phyloP scores from a whole-genome alignment of 2,113 vertebrate species.

The Megaceryle torquata region DNA sequence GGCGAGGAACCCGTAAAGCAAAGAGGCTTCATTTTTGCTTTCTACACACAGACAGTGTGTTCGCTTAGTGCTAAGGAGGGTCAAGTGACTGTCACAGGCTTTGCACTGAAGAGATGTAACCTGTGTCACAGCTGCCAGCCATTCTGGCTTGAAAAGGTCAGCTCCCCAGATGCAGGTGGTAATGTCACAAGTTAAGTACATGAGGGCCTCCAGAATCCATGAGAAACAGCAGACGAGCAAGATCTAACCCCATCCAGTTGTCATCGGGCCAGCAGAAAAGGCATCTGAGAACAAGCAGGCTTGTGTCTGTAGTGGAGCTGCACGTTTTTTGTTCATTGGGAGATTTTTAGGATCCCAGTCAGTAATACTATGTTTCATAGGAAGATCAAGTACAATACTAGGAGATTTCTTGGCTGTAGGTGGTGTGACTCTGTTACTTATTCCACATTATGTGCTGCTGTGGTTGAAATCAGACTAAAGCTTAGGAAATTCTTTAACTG shows the following conservation, averaged over 20 bases:
- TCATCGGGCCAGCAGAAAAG: not conserved
- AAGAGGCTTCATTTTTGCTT: not conserved
- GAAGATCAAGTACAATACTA: accelerated
- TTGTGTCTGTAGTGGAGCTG: not conserved
- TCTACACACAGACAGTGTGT: accelerated
- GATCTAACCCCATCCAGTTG: not conserved
- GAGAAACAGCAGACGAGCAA: not conserved
- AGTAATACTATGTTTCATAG: accelerated
- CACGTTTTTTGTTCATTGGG: not conserved
- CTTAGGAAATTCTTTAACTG: not conserved
- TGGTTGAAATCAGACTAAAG: not conserved
- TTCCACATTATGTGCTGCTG: not conserved
- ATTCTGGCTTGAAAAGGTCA: slow-evolving; percentile 37
- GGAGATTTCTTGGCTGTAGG: not conserved
- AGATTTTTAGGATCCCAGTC: not conserved
- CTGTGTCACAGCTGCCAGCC: slow-evolving; percentile 44
- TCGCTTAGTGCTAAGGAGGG: not conserved
- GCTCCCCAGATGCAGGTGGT: slow-evolving; percentile 16
- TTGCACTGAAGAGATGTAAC: not conserved
- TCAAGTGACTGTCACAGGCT: slow-evolving; percentile 39
- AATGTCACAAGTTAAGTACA: not conserved
- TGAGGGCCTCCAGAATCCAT: not conserved
- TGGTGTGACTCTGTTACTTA: not conserved
- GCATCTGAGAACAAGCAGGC: not conserved
- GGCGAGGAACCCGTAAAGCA: not conserved